Conservation (phyloP, 2,113 vertebrate species). For the Nycticorax nycticorax region DNA sequence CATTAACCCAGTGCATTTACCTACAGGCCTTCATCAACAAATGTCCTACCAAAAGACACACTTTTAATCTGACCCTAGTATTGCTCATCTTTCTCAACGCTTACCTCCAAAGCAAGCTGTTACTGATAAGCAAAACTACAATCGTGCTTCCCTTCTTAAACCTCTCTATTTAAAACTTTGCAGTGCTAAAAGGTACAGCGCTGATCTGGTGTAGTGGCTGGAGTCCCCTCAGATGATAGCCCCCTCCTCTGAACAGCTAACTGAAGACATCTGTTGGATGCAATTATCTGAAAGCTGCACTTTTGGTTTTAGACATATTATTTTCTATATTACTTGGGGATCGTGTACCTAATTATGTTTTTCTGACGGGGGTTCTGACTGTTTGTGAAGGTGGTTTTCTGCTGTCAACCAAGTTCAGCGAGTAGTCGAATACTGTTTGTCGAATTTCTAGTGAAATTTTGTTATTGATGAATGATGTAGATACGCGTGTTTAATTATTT, state of each 20-base stretch:
- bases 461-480: background rate
- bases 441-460: background rate
- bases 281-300: background rate
- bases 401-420: background rate
- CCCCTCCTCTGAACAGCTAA: background rate
- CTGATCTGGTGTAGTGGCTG: background rate
- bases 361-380: background rate
- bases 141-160: background rate
- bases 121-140: background rate
- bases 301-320: background rate
- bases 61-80: background rate
- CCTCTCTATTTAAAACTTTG: background rate
- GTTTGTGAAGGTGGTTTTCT: background rate
- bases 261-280: background rate
- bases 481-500: background rate
- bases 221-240: background rate
- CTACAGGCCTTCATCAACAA: background rate
- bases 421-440: background rate
- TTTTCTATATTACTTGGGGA: background rate
- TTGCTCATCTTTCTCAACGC: background rate
- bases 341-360: background rate
- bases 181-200: background rate
- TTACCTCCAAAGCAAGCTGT: background rate
- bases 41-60: background rate
- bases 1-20: background rate